phyloP scores from a whole-genome alignment of 2,113 vertebrate species.

The Xenopus laevis region DNA sequence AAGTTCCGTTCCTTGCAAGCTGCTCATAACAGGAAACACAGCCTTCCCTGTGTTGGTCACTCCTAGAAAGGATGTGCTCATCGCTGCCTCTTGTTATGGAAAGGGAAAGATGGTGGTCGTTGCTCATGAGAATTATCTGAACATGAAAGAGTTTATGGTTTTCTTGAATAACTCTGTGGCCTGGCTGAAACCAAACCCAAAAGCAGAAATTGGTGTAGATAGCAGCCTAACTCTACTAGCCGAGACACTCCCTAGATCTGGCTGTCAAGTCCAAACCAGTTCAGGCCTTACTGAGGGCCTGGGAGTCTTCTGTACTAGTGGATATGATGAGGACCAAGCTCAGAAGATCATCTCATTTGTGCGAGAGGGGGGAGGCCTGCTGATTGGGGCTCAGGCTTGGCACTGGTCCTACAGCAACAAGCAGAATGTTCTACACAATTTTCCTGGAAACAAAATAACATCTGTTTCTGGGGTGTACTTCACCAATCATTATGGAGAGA shows the following conservation, averaged over 20 bases:
- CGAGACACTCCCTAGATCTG: constrained; percentile 57
- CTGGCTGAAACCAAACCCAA: constrained; percentile 72
- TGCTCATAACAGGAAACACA: constrained; percentile 62
- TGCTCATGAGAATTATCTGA: constrained; percentile 75
- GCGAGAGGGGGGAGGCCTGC: constrained; percentile 76
- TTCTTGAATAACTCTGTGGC: constrained; percentile 74
- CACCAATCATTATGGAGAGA: constrained; percentile 15
- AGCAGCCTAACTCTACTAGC: constrained; percentile 54
- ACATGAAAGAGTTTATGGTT: constrained; percentile 56
- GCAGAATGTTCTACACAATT: constrained; percentile 56
- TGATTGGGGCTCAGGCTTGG: constrained; percentile 82
- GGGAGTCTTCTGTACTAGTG: constrained; percentile 71
- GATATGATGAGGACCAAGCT: constrained; percentile 57
- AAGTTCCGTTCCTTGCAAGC: constrained; percentile 49
- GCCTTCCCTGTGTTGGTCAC: constrained; percentile 68
- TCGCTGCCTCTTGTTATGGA: constrained; percentile 71
- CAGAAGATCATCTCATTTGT: constrained; percentile 70
- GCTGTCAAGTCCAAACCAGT: constrained; percentile 49
- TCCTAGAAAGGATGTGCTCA: constrained; percentile 59
- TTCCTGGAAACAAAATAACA: constrained; percentile 42
- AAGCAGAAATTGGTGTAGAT: constrained; percentile 65
- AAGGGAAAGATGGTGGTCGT: constrained; percentile 74
- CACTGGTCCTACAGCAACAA: constrained; percentile 67
- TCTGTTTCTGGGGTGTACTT: constrained; percentile 28
- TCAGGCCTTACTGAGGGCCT: constrained; percentile 49